Conservation (phyloP, 2,888 invertebrate genomes). For the Hirtodrosophila histrioides region DNA sequence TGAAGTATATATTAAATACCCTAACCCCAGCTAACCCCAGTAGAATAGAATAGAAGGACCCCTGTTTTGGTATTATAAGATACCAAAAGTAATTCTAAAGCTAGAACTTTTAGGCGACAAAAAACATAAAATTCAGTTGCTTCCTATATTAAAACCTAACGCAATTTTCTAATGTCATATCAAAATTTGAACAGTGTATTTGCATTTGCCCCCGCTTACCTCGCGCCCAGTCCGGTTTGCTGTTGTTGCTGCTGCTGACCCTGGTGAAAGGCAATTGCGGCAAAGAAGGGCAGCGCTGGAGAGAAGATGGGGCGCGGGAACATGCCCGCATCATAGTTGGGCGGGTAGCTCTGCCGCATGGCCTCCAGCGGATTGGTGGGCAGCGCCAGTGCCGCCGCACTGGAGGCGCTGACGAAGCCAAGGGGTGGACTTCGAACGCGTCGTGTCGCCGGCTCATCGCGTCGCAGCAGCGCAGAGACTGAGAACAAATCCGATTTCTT, state of each 20-base stretch:
- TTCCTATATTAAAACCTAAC: no score
- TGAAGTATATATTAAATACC: no score
- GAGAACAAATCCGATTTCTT: slow-evolving; percentile 93
- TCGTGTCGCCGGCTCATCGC: slow-evolving; percentile 87
- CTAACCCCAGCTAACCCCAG: no score
- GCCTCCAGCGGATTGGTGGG: slow-evolving; percentile 82
- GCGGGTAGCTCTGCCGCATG: slow-evolving; percentile 85
- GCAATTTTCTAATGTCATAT: no score
- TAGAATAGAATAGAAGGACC: no score
- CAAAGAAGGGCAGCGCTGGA: slow-evolving; percentile 83
- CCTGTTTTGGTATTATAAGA: no score
- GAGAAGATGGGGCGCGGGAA: slow-evolving; percentile 83
- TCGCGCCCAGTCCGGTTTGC: slow-evolving; percentile 80
- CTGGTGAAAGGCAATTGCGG: slow-evolving; percentile 84
- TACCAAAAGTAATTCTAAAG: no score
- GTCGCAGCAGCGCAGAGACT: slow-evolving; percentile 91
- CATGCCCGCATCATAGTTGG: slow-evolving; percentile 83
- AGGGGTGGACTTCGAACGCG: slow-evolving; percentile 55
- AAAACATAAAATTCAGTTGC: no score
- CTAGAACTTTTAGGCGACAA: no score
- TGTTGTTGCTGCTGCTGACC: slow-evolving; percentile 83
- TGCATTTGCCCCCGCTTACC: slow-evolving; percentile 60
- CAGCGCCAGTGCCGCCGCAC: slow-evolving; percentile 45
- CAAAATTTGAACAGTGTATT: no score
- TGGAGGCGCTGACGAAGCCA: slow-evolving; percentile 46